A percentile compares a stretch with the other conserved stretches of the same genome.
These are phyloP conservation scores for Tachina lurida DNA, from an alignment of 2,888 invertebrate genomes.

Conservation along the genomic window DNA sequence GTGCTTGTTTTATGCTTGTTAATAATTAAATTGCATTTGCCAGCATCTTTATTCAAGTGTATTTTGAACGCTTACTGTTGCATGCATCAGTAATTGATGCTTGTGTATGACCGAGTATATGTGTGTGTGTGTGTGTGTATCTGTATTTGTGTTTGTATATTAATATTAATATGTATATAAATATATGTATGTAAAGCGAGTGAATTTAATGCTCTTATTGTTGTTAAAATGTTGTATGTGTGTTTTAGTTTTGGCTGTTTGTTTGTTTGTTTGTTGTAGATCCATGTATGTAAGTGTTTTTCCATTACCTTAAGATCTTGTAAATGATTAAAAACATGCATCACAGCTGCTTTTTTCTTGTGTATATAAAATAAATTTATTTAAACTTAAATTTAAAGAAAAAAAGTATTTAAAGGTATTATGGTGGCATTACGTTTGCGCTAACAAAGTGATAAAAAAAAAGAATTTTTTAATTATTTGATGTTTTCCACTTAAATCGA, in stretches of 20 bases:
- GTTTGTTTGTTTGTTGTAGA: background rate
- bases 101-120: background rate
- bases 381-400: slow-evolving; percentile 25
- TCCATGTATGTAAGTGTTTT: slow-evolving; percentile 37
- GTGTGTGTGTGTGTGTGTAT: background rate
- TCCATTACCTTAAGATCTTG: slow-evolving; percentile 54
- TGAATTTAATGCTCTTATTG: slow-evolving; percentile 13
- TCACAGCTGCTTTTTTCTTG: background rate
- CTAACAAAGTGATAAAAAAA: background rate
- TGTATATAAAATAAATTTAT: slow-evolving; percentile 38
- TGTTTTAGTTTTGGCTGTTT: background rate
- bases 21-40: slow-evolving; percentile 71
- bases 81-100: slow-evolving; percentile 62
- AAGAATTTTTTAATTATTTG: background rate
- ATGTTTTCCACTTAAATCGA: no score
- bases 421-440: background rate
- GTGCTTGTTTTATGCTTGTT: slow-evolving; percentile 66
- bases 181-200: background rate
- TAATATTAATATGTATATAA: slow-evolving; percentile 4
- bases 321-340: slow-evolving; percentile 45
- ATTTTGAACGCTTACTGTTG: slow-evolving; percentile 63
- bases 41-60: slow-evolving; percentile 57
- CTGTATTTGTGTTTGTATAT: background rate
- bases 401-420: background rate
- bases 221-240: background rate